Base-by-base conservation (phyloP, 1,140 invertebrate genomes). In the Pseudomyrmex gracilis region DNA sequence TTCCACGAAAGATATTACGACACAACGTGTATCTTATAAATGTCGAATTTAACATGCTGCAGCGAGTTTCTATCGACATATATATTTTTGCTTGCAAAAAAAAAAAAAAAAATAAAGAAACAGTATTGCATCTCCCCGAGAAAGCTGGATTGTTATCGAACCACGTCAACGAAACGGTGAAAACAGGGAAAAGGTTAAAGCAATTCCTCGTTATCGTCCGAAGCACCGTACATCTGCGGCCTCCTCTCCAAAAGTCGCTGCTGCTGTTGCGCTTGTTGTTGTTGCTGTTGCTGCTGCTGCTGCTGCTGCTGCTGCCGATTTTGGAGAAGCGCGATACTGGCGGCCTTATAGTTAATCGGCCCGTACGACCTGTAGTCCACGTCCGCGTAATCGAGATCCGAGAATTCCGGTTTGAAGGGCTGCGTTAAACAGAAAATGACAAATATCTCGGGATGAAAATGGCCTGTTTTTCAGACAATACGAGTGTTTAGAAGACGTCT, bases 291-390 rank as follows among this genome's bases (percentile, higher is more conserved):
- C 51, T 91, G 88, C 34, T 88, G 83, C 10, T 82, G 82, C 47
- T 91, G 90, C 53, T 91, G 87, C 77, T 86, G 83, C 34, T 90
- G 90, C 45, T 92, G 90, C 34, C 92, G 93, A 55, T 92, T 93
- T 55, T 94, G 92, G 3, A 94, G 88, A 8, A 94, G 86, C 73
- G 93, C 93, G 87, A 98, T 96, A 43, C 97, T 98, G 58, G 97
- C 97, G 83, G 96, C 96, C 93, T 98, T 98, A 95, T 98, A 98
- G 94, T 98, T 97, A 91, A 98, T 98, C 49, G 98, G 98, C 82
- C 97, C 97, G 94, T 98, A 98, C 83, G 96, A 96, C 92, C 96
- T 96, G 94, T 97, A 97, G 92, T 98, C 97, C 85, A 98, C 97
- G 94, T 98, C 98, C 57, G 98, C 98, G 94, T 98, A 98, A 91